Conservation (phyloP, 2,888 invertebrate genomes). For the Blomia tropicalis region DNA sequence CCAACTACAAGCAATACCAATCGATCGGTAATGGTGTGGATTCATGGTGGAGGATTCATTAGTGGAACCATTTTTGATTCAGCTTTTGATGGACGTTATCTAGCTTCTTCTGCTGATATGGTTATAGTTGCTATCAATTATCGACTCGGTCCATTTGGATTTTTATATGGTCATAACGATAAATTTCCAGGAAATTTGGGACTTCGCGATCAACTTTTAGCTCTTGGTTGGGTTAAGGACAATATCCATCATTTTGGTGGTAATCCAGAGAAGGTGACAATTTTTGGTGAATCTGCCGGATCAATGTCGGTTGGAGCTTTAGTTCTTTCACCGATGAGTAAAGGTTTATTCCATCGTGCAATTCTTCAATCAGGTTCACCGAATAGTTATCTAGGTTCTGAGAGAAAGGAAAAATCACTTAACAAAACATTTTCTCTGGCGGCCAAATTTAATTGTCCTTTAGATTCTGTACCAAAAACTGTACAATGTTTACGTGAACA, state of each 20-base stretch:
- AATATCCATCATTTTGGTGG: conserved; percentile 32
- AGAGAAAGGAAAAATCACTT: background rate
- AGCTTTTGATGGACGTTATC: conserved; percentile 28
- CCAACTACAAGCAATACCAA: background rate
- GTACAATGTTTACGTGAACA: background rate
- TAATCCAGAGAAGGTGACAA: conserved; percentile 32
- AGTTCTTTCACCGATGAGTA: conserved; percentile 22
- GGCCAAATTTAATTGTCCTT: background rate
- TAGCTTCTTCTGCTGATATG: conserved; percentile 8
- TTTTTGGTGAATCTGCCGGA: conserved; percentile 33
- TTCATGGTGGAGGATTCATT: conserved; percentile 18
- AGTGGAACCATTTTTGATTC: conserved; percentile 33
- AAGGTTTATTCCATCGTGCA: conserved; percentile 29
- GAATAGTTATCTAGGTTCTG: conserved; percentile 9
- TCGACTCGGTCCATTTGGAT: conserved; percentile 38
- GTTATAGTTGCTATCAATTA: conserved; percentile 17
- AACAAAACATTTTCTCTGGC: background rate
- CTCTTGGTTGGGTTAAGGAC: conserved; percentile 33
- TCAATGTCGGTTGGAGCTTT: conserved; percentile 29
- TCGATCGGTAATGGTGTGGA: conserved; percentile 13
- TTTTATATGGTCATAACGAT: conserved; percentile 31
- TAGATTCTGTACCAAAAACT: background rate
- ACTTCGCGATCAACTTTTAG: conserved; percentile 26
- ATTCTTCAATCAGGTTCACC: conserved; percentile 32
- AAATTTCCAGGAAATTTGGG: conserved; percentile 32